Base-by-base conservation (phyloP, 2,888 invertebrate species). In the Campoplex capitator region DNA sequence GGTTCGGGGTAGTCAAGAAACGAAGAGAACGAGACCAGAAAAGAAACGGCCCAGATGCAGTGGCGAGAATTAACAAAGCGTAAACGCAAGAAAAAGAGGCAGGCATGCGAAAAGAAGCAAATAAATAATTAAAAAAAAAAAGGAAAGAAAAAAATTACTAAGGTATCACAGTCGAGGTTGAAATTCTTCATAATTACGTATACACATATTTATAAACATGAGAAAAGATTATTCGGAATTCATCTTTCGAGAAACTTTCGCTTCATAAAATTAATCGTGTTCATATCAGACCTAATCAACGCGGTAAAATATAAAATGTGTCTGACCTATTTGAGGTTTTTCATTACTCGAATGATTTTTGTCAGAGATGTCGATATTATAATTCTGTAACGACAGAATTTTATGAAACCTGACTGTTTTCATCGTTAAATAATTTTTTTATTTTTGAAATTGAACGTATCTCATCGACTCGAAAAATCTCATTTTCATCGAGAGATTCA, bases 11-110 rank as follows among this genome's bases (percentile, higher is more conserved):
- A 42, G 38, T 28, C 13, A 45, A 42, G 62, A 70, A n/a, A 48
- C 68, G 73, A 75, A 51, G 62, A 83, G 16, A 62, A 74, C 65
- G 54, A 71, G 74, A 51, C 65, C 51, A 67, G 80, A 83, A 83
- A 84, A 77, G 77, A 80, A 48, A 73, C 75, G 67, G 73, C 76
- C 18, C 73, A 48, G 83, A 70, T 35, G 86, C 86, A 78, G 75
- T 76, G 65, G 83, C 48, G 86, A 83, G 83, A 86, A 86, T 86
- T 86, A 86, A 86, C 86, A 84, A 86, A 84, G 80, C 83, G 86
- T 81, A 74, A 84, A 86, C 83, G 86, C 76, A 73, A 83, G 77
- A 80, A 84, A 80, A 84, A 77, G 68, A 83, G 38, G 56, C 83
- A 73, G 65, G 56, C 65, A 67, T 62, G 83, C 75, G 80, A 74